Percentiles rank a stretch among this genome's conserved stretches.
Conservation (phyloP, 2,888 invertebrate species). For the Notocelia uddmanniana region DNA sequence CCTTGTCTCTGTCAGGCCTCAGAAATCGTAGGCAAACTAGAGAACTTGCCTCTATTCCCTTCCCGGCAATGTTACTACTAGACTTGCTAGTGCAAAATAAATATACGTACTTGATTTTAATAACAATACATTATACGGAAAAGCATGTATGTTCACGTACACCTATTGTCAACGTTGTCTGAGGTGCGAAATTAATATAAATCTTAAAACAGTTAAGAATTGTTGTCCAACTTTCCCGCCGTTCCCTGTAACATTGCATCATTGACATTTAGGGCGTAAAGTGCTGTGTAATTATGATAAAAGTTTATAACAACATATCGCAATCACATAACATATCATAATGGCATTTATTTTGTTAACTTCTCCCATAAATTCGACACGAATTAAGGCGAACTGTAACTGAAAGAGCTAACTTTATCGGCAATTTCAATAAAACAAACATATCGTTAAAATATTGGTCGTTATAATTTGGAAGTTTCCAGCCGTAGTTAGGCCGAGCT, state of each 20-base stretch:
- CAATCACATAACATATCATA: not conserved
- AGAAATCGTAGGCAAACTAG: no score
- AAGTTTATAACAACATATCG: not conserved
- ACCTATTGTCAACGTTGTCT: no score
- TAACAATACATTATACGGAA: no score
- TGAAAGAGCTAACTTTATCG: conserved; percentile 5
- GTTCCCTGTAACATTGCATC: not conserved
- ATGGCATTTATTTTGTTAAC: not conserved
- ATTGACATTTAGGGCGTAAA: no score
- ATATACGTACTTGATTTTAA: no score
- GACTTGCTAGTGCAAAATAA: no score
- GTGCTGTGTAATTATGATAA: not conserved
- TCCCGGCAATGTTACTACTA: no score
- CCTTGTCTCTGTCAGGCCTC: no score
- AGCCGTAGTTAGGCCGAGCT: conserved; percentile 3
- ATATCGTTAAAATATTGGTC: conserved; percentile 12
- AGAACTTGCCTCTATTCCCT: no score
- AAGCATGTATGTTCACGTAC: no score
- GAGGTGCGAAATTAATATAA: no score
- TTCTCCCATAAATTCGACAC: conserved; percentile 5
- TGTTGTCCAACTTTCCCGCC: not conserved
- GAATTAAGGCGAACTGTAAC: not conserved
- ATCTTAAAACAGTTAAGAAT: no score
- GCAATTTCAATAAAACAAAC: conserved; percentile 14
- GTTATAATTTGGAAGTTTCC: not conserved